Evolutionary conservation across 2,797 vertebrate genomes (phyloP).

Genomic region (Peromyscus aztecus): DNA sequence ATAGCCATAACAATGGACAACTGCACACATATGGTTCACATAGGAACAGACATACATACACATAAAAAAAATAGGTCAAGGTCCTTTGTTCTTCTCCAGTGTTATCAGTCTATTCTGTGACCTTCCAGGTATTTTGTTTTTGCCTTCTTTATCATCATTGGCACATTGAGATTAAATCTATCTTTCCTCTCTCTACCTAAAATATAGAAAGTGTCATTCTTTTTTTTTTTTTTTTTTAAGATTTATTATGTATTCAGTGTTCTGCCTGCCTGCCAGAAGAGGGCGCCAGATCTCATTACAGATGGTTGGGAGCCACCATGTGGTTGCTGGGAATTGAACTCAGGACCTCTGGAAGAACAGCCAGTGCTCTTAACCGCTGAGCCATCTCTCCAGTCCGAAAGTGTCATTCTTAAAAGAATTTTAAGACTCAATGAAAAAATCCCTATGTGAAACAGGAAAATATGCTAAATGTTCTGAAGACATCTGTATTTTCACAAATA

Average conservation of each 20-base stretch:
- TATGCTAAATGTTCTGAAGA: neutral
- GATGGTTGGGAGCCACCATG: too few species aligned
- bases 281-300: too few species aligned
- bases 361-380: too few species aligned
- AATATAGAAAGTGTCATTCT: neutral
- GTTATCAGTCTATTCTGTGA: neutral
- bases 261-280: too few species aligned
- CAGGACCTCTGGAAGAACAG: too few species aligned
- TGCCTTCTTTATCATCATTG: neutral
- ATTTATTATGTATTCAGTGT: too few species aligned
- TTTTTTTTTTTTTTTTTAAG: neutral
- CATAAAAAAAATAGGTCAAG: neutral
- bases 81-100: neutral
- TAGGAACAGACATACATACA: neutral
- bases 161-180: neutral
- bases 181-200: neutral
- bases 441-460: neutral
- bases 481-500: neutral
- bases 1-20: neutral
- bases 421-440: neutral
- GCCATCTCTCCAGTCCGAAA: too few species aligned
- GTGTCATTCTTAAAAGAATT: neutral
- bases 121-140: neutral
- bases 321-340: too few species aligned
- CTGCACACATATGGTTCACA: neutral